Base-by-base conservation (phyloP, 2,888 invertebrate species). In the Andricus quercusramuli region DNA sequence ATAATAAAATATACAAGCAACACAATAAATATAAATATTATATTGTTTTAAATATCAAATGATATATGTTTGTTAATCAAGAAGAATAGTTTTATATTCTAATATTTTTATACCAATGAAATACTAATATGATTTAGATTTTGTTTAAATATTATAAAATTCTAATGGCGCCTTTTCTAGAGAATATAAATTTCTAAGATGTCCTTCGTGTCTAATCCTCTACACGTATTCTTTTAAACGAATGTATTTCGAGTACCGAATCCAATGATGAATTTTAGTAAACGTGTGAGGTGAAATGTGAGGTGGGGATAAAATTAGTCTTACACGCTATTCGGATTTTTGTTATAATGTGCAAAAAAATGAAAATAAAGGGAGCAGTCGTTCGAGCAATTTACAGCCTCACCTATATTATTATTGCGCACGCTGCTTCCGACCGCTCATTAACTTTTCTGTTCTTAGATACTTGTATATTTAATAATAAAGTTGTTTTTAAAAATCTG, bases 381-480 rank as follows among this genome's bases (percentile, higher is more conserved):
- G 32, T 44, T 76, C 66, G 15, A 76, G 67, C 3, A 56, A 37
- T 41, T 47, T 56, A 68, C 22, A 20, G 17, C 29, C 25, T 17
- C 2, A 64, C 3, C 2, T 47, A 70, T 64, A 15, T 17, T 74
- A 59, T 59, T 78, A 67, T 74, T 67, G 44, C 44, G 47, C 62
- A 62, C 74, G 77, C 32, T 67, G 37, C 70, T 79, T 82, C 78
- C 78, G 67, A 79, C 47, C 74, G 66, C 59, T 82, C 77, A 79
- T 80, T 59, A 70, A 82, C 76, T 79, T 79, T 79, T 67, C 79
- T 79, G 79, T 83, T 80, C 80, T 68, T 78, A 83, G 78, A 51
- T 83, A 77, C 79, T 79, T 80, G 78, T 78, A 80, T 59, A 78
- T 80, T 79, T 80, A 83, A 74, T 68, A 83, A 83, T 83, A 83